Evolutionary conservation across 2,888 invertebrate genomes (phyloP), one percentile per base, ranked within the genome.

Genomic region (Choristoneura rosaceana): DNA sequence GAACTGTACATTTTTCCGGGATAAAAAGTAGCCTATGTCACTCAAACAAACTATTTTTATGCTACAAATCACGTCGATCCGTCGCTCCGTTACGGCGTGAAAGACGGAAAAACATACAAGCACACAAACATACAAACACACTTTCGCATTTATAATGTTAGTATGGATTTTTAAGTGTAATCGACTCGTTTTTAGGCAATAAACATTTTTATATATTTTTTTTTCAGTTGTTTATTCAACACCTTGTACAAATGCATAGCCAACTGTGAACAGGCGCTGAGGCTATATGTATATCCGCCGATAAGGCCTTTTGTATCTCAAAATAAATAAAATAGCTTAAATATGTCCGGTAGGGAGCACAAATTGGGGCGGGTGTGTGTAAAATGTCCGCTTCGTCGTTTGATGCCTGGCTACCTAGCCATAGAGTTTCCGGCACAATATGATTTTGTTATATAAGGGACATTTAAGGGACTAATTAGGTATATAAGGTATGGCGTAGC

Each of bases 291-390:
- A 90, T 86, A 90, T 90, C 91, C 88, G 86, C 85, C 84, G 92
- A 92, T 92, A 92, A 92, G 92, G 89, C 88, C 88, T 90, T 91
- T 91, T 91, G 92, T 92, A 92, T 92, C 91, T 89, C 87, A 89
- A 92, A 92, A 92, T 92, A 92, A 92, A 92, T 93, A 93, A 93
- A 93, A 93, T 92, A 88, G 88, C 88, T 90, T 92, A 90, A 91
- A 92, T 92, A 92, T 89, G 90, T 91, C 92, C 91, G 90, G 88
- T 76, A 74, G 74, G 88, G 88, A 88, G 82, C 87, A 84, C 86
- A 83, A 85, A 87, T 82, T 83, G 83, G 82, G 78, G 74, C 79
- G 79, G 77, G 80, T 81, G 80, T 81, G 80, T 75, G 81, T 79
- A 80, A 79, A 77, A 76, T 75, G 74, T 73, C 59, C 74, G 55